A percentile compares a stretch with the other conserved stretches of the same genome.
Conservation (phyloP, 2,888 invertebrate species). For the Ariolimax columbianus region DNA sequence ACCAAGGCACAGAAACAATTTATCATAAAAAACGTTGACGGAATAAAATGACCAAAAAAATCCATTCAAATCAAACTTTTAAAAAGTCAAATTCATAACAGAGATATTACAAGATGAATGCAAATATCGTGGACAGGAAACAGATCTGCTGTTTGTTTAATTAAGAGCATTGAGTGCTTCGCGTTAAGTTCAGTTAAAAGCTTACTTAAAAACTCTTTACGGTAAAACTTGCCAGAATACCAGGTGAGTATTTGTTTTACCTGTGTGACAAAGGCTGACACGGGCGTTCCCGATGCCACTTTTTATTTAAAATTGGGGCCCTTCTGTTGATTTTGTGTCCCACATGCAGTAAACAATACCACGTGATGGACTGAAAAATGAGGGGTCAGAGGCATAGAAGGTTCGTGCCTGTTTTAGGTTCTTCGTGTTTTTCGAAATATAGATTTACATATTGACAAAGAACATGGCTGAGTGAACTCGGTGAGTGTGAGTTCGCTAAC, state of each 20-base stretch:
- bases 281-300: not conserved
- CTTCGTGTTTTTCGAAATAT: too few species aligned
- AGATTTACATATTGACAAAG: too few species aligned
- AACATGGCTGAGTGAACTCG: too few species aligned
- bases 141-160: constrained; percentile 22
- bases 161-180: constrained; percentile 26
- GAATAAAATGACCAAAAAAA: too few species aligned
- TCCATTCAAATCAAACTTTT: too few species aligned
- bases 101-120: constrained; percentile 6
- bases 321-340: constrained; percentile 12
- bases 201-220: constrained; percentile 21
- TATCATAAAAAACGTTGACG: too few species aligned
- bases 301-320: not conserved
- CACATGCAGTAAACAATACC: not conserved
- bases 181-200: constrained; percentile 29
- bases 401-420: too few species aligned
- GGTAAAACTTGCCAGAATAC: not conserved
- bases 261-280: constrained; percentile 9
- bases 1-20: too few species aligned
- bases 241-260: constrained; percentile 9
- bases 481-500: too few species aligned
- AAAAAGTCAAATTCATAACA: constrained; percentile 31
- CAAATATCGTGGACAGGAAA: constrained; percentile 2
- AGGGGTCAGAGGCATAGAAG: too few species aligned
- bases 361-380: not conserved